Base-by-base conservation (phyloP, 2,888 invertebrate species). In the Torymus aiolomorphi region DNA sequence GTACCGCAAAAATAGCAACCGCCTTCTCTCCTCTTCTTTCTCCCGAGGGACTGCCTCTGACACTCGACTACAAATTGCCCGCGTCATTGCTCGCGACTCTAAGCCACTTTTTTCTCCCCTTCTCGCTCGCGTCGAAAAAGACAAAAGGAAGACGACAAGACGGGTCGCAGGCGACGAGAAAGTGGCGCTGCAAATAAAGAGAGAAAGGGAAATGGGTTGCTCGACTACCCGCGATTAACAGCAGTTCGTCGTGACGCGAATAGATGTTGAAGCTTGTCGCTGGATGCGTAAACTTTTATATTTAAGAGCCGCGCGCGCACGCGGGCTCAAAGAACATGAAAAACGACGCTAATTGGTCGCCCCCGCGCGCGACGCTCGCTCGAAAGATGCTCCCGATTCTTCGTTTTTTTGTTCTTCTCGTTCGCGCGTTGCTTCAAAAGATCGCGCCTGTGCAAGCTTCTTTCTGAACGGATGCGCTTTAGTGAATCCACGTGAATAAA, bases 41-140 rank as follows among this genome's bases (percentile, higher is more conserved):
- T n/a, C 16, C 12, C 8, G 42, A 70, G 79, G 76, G 76, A 49
- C 54, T 84, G 82, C 80, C 80, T 86, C 87, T 88, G 89, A 89
- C 90, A 89, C 87, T 87, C 85, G 83, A 86, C 88, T 89, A 90
- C 90, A 90, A 90, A 90, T 90, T 90, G 88, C 85, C 87, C 88
- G 87, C 87, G 88, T 89, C 89, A 89, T 89, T 89, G 87, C 87
- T 78, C 63, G 49, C 69, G 52, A 70, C 72, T 75, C 62, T 24
- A 63, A 75, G 52, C 56, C 51, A 51, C 61, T 69, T 76, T 76
- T 73, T 71, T 70, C 14, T 2, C 73, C 61, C 75, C 31, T 31
- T 31, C 31, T 5, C 8, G 31, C 31, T 31, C 4, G 31, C 31
- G 31, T 8, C 31, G 31, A 31, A 31, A 31, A 3, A 31, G 31